Evolutionary conservation across 2,888 invertebrate species (phyloP).

Genomic region (Galerucella calmariensis): DNA sequence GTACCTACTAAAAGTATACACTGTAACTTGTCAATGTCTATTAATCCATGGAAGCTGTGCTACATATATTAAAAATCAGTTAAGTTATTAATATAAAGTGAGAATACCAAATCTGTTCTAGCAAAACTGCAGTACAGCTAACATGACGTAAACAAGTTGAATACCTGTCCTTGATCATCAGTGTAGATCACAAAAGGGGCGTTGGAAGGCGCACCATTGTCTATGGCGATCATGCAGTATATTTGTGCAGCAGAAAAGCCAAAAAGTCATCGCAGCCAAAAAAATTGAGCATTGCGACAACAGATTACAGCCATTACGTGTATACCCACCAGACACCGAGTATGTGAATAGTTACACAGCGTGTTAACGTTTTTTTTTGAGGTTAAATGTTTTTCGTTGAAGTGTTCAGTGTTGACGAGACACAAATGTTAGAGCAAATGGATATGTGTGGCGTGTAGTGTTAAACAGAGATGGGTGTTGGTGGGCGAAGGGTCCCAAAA

Average conservation of each 20-base stretch:
- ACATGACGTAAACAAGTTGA: conserved; percentile 65
- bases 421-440: conserved; percentile 43
- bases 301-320: conserved; percentile 63
- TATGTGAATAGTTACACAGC: conserved; percentile 48
- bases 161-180: conserved; percentile 96
- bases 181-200: conserved; percentile 95
- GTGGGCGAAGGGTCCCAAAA: conserved; percentile 58
- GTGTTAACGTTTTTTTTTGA: conserved; percentile 41
- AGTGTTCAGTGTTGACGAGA: conserved; percentile 40
- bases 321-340: conserved; percentile 64
- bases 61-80: conserved; percentile 41
- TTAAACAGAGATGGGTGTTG: conserved; percentile 53
- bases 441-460: conserved; percentile 40
- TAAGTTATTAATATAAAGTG: conserved; percentile 20
- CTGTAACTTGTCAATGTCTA: conserved; percentile 56
- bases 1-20: conserved; percentile 39
- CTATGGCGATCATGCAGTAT: conserved; percentile 71
- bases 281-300: conserved; percentile 63
- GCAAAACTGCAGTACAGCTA: conserved; percentile 59
- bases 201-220: conserved; percentile 80
- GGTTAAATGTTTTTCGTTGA: conserved; percentile 39
- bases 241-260: conserved; percentile 61
- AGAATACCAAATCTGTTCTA: conserved; percentile 33
- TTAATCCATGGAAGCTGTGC: conserved; percentile 60
- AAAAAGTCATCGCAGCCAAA: conserved; percentile 64